Base-by-base conservation (phyloP, 1,140 invertebrate species). In the Nebria ingens region DNA sequence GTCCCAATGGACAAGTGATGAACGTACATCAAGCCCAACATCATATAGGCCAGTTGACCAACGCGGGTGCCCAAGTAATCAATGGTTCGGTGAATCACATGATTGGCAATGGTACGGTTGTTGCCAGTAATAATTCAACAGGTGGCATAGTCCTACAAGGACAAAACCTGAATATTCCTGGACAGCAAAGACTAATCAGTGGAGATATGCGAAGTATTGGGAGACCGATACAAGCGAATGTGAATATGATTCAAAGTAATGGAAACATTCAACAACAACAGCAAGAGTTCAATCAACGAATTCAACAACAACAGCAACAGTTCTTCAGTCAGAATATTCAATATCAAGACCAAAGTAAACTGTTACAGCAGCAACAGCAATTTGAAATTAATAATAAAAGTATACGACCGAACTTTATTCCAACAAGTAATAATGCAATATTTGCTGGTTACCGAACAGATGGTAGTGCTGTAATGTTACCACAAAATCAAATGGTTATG, bases 1-100 rank as follows among this genome's bases (percentile, higher is more conserved):
- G 75, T 2, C 74, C 75, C 0, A 78, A 77, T 56, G 78, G 77
- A 17, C 77, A 78, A 68, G 71, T 79, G 25, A 77, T 79, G 22
- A 76, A 75, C 15, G 71, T 79, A 2, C 77, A 78, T 58, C 73
- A 45, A 45, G 3, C 6, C 3, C 40, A 45, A 45, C 9, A 17
- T 4, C 25, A 34, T 34, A 34, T 34, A 9, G 25, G 73, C n/a
- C 54, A 54, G 56, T 2, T 51, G 40, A 4, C 40, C 49, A 20
- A 19, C 11, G 9, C 23, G 2, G n/a, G 15, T 6, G 52, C 25
- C 49, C 49, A 45, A 22, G 21, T n/a, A 12, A 15, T 51, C 21
- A 51, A 56, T 17, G 51, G 51, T 11, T 34, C 25, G 9, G 19
- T 51, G 54, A 61, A 59, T 56, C 23, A 60, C 15, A 58, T 62